These are phyloP conservation scores for Okamejei kenojei DNA, from an alignment of 2,797 vertebrate genomes.

Conservation along the genomic window DNA sequence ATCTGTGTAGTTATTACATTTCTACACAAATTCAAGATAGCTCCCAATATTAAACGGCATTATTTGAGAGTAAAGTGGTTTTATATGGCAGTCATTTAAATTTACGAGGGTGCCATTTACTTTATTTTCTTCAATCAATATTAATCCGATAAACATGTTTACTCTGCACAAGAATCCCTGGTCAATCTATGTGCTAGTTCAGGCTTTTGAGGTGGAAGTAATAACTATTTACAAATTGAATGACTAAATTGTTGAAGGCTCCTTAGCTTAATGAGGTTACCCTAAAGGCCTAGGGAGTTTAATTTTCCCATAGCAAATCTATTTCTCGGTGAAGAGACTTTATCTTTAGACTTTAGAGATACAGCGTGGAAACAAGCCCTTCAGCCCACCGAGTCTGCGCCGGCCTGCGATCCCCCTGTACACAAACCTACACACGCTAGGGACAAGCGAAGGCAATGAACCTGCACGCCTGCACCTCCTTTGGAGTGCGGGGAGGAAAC, in stretches of 20 bases:
- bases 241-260: neutral
- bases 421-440: too few relatives aligned
- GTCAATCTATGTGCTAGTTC: neutral
- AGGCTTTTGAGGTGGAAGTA: neutral
- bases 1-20: neutral
- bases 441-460: too few relatives aligned
- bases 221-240: neutral
- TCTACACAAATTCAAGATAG: neutral
- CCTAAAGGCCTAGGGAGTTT: neutral
- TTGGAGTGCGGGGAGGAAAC: too few relatives aligned
- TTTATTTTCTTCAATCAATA: neutral
- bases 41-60: neutral
- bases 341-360: neutral
- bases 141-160: neutral
- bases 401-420: too few relatives aligned
- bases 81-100: neutral
- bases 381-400: too few relatives aligned
- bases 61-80: neutral
- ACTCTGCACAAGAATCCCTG: neutral
- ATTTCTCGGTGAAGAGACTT: neutral
- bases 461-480: too few relatives aligned
- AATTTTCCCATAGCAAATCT: neutral
- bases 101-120: neutral
- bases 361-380: too few relatives aligned
- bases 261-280: neutral